Conservation (phyloP, 2,113 vertebrate species). For the Podarcis raffonei region DNA sequence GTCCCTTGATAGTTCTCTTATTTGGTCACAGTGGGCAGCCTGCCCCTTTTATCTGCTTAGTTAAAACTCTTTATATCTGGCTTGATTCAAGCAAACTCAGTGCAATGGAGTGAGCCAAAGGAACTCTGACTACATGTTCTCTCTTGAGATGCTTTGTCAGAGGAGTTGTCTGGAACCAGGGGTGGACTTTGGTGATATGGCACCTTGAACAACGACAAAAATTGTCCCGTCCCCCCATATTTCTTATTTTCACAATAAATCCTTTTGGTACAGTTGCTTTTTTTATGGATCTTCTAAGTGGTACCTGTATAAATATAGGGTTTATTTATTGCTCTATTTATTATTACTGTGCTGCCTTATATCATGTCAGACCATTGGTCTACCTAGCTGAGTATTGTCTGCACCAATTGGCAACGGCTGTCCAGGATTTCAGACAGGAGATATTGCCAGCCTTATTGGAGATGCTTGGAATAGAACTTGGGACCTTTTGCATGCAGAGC, state of each 20-base stretch:
- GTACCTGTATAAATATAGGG: too few species aligned
- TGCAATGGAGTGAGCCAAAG: constrained; percentile 48
- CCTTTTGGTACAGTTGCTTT: too few species aligned
- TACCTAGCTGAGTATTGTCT: too few species aligned
- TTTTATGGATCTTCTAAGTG: too few species aligned
- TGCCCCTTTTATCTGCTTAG: constrained; percentile 50
- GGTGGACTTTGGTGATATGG: neutral
- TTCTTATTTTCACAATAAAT: too few species aligned
- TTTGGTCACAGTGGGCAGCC: neutral
- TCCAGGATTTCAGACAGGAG: neutral
- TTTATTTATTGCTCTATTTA: too few species aligned
- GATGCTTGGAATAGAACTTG: neutral
- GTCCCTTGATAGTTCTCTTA: neutral
- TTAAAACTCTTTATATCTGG: constrained; percentile 61
- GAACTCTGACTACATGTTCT: constrained; percentile 39
- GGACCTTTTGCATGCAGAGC: neutral
- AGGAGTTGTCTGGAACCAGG: constrained; percentile 34
- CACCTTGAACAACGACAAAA: too few species aligned
- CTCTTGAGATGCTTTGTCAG: constrained; percentile 33
- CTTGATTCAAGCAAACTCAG: constrained; percentile 58
- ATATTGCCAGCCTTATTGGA: neutral
- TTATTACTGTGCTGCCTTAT: too few species aligned
- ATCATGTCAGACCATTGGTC: too few species aligned
- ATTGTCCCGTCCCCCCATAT: too few species aligned
- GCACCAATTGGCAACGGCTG: neutral